Evolutionary conservation across 2,797 vertebrate genomes (phyloP).

Genomic region (Sarcoramphus papa): DNA sequence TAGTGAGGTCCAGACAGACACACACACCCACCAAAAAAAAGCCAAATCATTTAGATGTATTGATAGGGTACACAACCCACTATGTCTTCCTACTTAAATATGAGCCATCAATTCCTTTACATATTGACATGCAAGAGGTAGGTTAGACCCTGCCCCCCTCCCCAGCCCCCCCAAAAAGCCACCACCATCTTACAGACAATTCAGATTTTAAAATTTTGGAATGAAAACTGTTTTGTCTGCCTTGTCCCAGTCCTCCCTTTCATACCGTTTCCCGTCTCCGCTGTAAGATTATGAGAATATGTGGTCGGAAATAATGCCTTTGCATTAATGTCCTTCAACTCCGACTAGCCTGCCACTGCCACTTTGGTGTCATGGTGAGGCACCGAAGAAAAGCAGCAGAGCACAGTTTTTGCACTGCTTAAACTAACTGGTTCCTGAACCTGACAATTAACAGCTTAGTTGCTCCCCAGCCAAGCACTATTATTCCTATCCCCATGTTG

Average conservation of each 20-base stretch:
- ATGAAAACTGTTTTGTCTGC: background rate
- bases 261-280: background rate
- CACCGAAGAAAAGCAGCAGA: background rate
- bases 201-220: background rate
- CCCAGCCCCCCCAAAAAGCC: background rate
- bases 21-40: background rate
- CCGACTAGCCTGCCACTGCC: background rate
- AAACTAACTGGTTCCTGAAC: background rate
- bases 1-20: background rate
- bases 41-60: background rate
- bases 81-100: background rate
- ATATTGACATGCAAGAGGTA: background rate
- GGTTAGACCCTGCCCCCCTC: background rate
- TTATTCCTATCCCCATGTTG: background rate
- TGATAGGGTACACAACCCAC: background rate
- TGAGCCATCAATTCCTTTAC: background rate
- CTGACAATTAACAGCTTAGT: background rate
- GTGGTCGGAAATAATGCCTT: background rate
- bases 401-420: background rate
- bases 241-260: background rate
- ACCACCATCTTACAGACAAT: background rate
- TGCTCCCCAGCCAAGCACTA: background rate
- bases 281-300: background rate
- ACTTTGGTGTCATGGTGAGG: background rate
- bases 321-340: background rate